Base-by-base conservation (phyloP, 1,140 invertebrate genomes). In the Diabrotica virgifera region DNA sequence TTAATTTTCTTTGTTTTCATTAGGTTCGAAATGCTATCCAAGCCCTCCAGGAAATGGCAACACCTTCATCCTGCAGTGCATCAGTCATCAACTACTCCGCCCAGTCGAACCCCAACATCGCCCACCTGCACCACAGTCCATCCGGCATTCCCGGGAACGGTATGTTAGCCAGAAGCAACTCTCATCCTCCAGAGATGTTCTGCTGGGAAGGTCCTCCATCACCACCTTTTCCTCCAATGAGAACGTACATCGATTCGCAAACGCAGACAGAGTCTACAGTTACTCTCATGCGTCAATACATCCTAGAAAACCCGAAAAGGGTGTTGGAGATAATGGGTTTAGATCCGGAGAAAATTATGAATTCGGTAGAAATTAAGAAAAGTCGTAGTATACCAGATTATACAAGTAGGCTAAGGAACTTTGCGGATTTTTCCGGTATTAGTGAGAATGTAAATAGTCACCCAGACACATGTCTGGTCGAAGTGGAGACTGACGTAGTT, bases 121-220 rank as follows among this genome's bases (percentile, higher is more conserved):
- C 84, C 59, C 77, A 76, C 9, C 67, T 73, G 12, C 73, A 38
- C 57, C 82, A 85, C 63, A 78, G 72, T 7, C 74, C 70, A 11
- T 66, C 70, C 11, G 77, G 73, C 52, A 80, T 76, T 58, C 65
- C 70, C 8, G 77, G 73, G 51, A 80, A 76, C 59, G 83, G 83
- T 38, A 79, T 84, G 62, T 78, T 91, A 14, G 87, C 86, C 6
- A 82, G 90, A 46, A 88, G 89, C 70, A 90, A 88, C 52, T 92
- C 90, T 0, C 90, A 92, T 82, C 90, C 90, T 0, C 89, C 90
- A 2, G 90, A 92, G 70, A 90, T 91, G 12, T 89, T 90, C 70
- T 88, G 84, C 73, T 90, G 88, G 88, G 86, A 88, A 70, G 75
- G 73, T 6, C 63, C 65, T 6, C 53, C 63, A 8, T 51, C 65